Evolutionary conservation across 2,113 vertebrate genomes (phyloP).

Genomic region (Struthidea cinerea): DNA sequence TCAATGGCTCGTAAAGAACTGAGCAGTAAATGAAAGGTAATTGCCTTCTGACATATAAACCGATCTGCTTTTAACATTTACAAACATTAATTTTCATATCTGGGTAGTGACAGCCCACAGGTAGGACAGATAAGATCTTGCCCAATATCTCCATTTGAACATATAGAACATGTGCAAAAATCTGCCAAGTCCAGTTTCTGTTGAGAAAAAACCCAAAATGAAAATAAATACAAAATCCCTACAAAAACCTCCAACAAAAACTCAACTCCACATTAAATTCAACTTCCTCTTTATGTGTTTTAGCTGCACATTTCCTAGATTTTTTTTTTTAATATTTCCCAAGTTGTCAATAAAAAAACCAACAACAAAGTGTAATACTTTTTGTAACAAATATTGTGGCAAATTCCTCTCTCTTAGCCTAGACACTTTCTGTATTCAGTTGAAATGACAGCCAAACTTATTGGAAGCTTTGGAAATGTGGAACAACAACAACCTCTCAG

Average conservation of each 20-base stretch:
- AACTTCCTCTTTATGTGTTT: neutral
- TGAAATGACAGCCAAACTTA: neutral
- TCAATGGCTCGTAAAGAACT: neutral
- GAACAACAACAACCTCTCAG: neutral
- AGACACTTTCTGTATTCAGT: neutral
- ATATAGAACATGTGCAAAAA: neutral
- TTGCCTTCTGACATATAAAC: neutral
- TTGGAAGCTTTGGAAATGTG: neutral
- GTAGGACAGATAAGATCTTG: neutral
- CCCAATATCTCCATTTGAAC: neutral
- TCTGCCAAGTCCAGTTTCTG: neutral
- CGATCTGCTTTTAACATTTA: neutral
- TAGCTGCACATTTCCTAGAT: neutral
- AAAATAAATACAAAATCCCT: neutral
- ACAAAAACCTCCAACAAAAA: neutral
- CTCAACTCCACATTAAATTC: neutral
- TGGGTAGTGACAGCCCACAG: neutral
- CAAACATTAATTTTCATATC: neutral
- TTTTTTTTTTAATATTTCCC: neutral
- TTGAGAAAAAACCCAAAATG: neutral
- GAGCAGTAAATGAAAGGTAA: neutral
- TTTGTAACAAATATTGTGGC: neutral
- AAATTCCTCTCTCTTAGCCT: neutral
- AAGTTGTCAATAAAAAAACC: neutral
- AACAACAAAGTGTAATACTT: neutral